Evolutionary conservation across 2,888 invertebrate species (phyloP).

Genomic region (Cerceris rybyensis): DNA sequence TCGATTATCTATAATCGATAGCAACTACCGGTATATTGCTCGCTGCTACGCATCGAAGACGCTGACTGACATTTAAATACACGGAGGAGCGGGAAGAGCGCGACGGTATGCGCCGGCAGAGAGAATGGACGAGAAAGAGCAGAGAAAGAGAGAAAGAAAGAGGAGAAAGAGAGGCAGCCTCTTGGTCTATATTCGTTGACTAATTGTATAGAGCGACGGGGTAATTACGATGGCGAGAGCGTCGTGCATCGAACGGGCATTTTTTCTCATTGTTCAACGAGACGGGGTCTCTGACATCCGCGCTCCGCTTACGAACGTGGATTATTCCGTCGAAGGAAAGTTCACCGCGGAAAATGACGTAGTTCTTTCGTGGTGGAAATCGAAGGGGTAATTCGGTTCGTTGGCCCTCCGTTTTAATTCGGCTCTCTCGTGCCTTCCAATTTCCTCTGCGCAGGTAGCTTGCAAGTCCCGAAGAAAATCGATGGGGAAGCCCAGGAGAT

Average conservation of each 20-base stretch:
- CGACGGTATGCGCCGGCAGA: neutral
- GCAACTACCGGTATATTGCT: slow-evolving; percentile 57
- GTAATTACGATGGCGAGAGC: slow-evolving; percentile 4
- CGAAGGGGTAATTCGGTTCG: slow-evolving; percentile 47
- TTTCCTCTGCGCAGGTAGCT: slow-evolving; percentile 58
- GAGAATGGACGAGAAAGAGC: neutral
- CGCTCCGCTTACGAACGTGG: neutral
- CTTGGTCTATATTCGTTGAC: slow-evolving; percentile 7
- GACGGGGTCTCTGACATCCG: neutral
- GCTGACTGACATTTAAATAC: slow-evolving; percentile 52
- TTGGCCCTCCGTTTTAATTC: slow-evolving; percentile 57
- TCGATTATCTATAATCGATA: slow-evolving; percentile 71
- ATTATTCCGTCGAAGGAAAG: slow-evolving; percentile 4
- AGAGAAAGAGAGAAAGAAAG: neutral
- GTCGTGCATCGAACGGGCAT: neutral
- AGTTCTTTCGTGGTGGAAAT: slow-evolving; percentile 34
- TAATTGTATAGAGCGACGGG: slow-evolving; percentile 4
- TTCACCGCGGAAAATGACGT: slow-evolving; percentile 11
- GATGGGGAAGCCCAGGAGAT: slow-evolving; percentile 57
- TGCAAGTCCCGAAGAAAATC: slow-evolving; percentile 52
- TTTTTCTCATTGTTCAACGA: neutral
- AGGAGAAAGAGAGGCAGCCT: slow-evolving; percentile 9
- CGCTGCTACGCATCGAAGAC: slow-evolving; percentile 41
- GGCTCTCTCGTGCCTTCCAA: slow-evolving; percentile 56
- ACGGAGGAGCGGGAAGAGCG: neutral